Evolutionary conservation across 1,140 invertebrate species (phyloP), one percentile per base, ranked within the genome.

Genomic region (Pseudomyrmex cubaensis): DNA sequence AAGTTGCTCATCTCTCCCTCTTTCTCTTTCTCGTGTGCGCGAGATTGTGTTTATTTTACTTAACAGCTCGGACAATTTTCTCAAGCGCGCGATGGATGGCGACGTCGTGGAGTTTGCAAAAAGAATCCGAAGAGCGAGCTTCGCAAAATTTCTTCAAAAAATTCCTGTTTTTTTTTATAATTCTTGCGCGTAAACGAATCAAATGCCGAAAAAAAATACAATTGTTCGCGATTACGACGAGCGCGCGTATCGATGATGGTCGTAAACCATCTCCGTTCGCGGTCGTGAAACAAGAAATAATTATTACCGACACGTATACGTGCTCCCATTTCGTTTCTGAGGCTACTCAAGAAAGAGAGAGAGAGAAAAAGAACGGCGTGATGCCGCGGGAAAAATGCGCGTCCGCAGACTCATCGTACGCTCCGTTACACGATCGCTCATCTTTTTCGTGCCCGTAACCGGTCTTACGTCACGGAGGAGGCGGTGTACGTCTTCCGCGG

Each of bases 341-440:
- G 13, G n/a, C 46, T 20, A 15, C 67, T 46, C 35, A 7, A 35
- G 35, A 35, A 35, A 35, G 35, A 35, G 35, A 35, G 35, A 35
- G 0, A 35, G 35, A 35, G 2, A 25, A 20, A n/a, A 54, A 82
- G 77, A 17, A 20, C 64, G 17, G 57, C 52, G 35, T 5, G 22
- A 25, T 13, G 13, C 17, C 20, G 5, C 12, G 46, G 20, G 52
- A 84, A 87, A 87, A 87, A 86, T 86, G 22, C 50, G 1, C 61
- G 85, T 87, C 85, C 75, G 86, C 86, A 80, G 69, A 85, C 85
- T 87, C 69, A 82, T 64, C 74, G 52, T 72, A 48, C 75, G 85
- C 69, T 83, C 82, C 85, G 86, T 84, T 87, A 87, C 56, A 78
- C 86, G 59, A 87, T 80, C 85, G 22, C n/a, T 87, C 86, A 80